phyloP scores from a whole-genome alignment of 1,140 invertebrate species.

The Forficula auricularia region DNA sequence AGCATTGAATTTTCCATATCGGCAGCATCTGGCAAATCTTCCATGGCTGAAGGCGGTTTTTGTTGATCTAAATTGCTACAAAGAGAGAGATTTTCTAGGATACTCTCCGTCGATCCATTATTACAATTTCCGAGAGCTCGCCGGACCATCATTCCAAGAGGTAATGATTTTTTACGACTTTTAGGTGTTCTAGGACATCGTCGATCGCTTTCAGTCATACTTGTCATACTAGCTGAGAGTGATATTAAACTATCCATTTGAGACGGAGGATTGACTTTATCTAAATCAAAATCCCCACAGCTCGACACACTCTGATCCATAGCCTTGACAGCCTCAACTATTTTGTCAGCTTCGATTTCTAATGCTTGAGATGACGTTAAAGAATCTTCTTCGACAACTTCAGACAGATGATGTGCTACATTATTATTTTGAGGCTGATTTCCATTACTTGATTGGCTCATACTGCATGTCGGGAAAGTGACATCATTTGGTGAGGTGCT shows the following conservation, averaged over 20 bases:
- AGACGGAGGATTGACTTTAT: constrained; percentile 60
- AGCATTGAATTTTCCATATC: constrained; percentile 64
- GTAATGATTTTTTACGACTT: constrained; percentile 44
- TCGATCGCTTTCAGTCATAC: constrained; percentile 10
- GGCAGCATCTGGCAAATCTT: constrained; percentile 44
- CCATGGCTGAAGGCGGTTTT: constrained; percentile 65
- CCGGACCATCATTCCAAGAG: constrained; percentile 45
- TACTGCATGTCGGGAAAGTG: constrained; percentile 37
- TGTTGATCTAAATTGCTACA: constrained; percentile 54
- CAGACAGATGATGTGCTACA: constrained; percentile 21
- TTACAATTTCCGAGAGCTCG: constrained; percentile 39
- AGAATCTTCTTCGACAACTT: constrained; percentile 26
- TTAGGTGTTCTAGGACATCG: constrained; percentile 21
- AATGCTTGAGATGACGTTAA: constrained; percentile 18
- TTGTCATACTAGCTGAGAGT: constrained; percentile 35
- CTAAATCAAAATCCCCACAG: constrained; percentile 41
- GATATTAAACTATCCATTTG: constrained; percentile 36
- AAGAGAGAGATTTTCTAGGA: constrained; percentile 31
- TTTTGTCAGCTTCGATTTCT: constrained; percentile 48
- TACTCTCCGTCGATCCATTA: constrained; percentile 40
- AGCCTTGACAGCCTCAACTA: constrained; percentile 45
- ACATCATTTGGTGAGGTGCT: constrained; percentile 48
- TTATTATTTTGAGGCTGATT: constrained; percentile 18
- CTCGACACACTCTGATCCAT: constrained; percentile 37
- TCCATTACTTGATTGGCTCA: no score